Percentiles rank a stretch among this genome's conserved stretches.
Evolutionary conservation across 2,113 vertebrate species (phyloP).

Genomic region (Chaetodon trifascialis): DNA sequence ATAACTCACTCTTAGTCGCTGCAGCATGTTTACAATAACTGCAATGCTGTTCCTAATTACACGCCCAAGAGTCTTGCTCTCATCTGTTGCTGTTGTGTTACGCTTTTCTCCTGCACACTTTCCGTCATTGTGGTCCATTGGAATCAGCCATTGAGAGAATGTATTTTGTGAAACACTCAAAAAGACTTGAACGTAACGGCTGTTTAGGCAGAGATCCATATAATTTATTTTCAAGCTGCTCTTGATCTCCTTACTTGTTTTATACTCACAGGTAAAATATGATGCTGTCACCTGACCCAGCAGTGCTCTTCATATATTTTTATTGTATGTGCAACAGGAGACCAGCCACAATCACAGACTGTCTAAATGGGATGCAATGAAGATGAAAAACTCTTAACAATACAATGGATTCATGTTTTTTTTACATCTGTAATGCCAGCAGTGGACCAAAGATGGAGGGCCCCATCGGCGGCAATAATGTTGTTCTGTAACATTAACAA

Average conservation of each 20-base stretch:
- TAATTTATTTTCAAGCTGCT: constrained; percentile 86
- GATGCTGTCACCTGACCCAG: constrained; percentile 58
- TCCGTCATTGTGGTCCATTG: constrained; percentile 58
- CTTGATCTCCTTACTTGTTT: constrained; percentile 67
- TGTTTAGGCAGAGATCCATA: constrained; percentile 74
- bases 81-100: constrained; percentile 46
- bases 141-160: constrained; percentile 82
- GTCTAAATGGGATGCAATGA: constrained; percentile 56
- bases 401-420: constrained; percentile 32
- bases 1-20: constrained; percentile 59
- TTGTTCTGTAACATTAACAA: constrained; percentile 54
- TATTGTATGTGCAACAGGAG: constrained; percentile 47
- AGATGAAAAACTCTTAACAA: constrained; percentile 45
- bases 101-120: constrained; percentile 27
- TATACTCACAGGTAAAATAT: constrained; percentile 49
- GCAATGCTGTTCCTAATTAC: constrained; percentile 43
- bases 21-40: constrained; percentile 69
- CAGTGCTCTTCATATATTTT: constrained; percentile 51
- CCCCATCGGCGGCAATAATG: constrained; percentile 61
- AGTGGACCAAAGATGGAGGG: constrained; percentile 70
- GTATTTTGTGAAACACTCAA: constrained; percentile 84
- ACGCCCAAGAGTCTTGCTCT: constrained; percentile 36
- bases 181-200: constrained; percentile 83
- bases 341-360: constrained; percentile 48
- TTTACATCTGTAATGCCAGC: constrained; percentile 57